Evolutionary conservation across 92 coral and sea anemone species (phyloP), one percentile per base, ranked within the genome.

Genomic region (Nematostella vectensis): DNA sequence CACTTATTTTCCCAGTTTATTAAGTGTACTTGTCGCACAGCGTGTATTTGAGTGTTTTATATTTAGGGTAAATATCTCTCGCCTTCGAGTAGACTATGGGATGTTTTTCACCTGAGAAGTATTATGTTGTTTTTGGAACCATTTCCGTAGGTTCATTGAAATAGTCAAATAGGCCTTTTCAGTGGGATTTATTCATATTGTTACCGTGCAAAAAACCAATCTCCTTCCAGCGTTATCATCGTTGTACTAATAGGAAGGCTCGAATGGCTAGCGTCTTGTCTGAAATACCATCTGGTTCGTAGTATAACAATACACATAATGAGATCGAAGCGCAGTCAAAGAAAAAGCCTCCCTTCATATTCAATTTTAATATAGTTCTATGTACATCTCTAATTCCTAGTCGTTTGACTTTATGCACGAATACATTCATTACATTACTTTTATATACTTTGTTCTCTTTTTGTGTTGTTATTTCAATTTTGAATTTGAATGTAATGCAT

Each of bases 301-400:
- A 54, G 47, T 65, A 63, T 29, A 78, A 78, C 85, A 78, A 78
- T 77, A 45, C 58, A 52, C 21, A 20, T 18, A 54, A 23, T 33
- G 17, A 55, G 31, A 65, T 45, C 9, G 12, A 45, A 19, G 21
- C 18, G 4, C 51, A 17, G 11, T 45, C 18, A 51, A 60, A 38
- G 51, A 50, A 52, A 11, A 60, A 58, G 60, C 49, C 68, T 48
- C 31, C 51, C 53, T 56, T 48, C 53, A n/a, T 62, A 57, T 74
- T 73, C 66, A 73, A 61, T 72, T 79, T 79, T 73, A 79, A 73
- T 66, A 71, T 61, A 55, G 72, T 52, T 73, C 72, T 73, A 79
- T 76, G 57, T 77, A 72, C 77, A 72, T 59, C 63, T 62, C 76
- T 66, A 66, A 49, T 40, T 55, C 39, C 55, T 47, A 56, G 52